Percentiles rank a stretch among this genome's conserved stretches.
phyloP scores from a whole-genome alignment of 2,797 vertebrate genomes.

The Enteromius treurensis region DNA sequence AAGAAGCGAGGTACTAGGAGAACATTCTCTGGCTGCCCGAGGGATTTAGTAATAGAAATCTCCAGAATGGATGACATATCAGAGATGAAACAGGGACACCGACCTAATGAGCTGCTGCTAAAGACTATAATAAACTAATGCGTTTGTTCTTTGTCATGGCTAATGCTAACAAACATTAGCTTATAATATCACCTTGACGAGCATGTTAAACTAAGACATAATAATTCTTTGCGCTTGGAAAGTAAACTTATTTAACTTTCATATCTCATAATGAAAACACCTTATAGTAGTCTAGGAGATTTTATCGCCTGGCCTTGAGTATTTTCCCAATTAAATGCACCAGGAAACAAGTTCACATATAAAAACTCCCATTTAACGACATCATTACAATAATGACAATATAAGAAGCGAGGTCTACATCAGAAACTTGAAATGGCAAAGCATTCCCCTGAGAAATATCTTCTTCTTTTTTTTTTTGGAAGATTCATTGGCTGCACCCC shows the following conservation, averaged over 20 bases:
- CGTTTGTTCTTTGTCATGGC: slow-evolving; percentile 31
- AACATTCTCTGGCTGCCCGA: slow-evolving; percentile 38
- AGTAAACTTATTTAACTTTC: background rate
- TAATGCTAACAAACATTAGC: background rate
- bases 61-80: slow-evolving; percentile 42
- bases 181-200: background rate
- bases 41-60: slow-evolving; percentile 49
- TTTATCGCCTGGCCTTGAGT: background rate
- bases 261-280: background rate
- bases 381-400: slow-evolving; percentile 17
- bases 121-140: slow-evolving; percentile 29
- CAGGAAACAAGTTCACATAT: background rate
- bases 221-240: slow-evolving; percentile 1
- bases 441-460: slow-evolving; percentile 31
- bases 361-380: slow-evolving; percentile 16
- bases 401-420: slow-evolving; percentile 12
- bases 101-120: slow-evolving; percentile 53
- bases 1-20: slow-evolving; percentile 32
- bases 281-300: background rate
- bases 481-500: slow-evolving; percentile 47
- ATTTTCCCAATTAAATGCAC: background rate
- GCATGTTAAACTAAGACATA: background rate
- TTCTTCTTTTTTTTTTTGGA: slow-evolving; percentile 47
- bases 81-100: slow-evolving; percentile 41
- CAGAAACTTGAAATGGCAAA: slow-evolving; percentile 28